Percentiles rank a stretch among this genome's conserved stretches.
These are phyloP conservation scores for Netelia fuscicornis DNA, from an alignment of 2,888 invertebrate genomes.

Conservation along the genomic window DNA sequence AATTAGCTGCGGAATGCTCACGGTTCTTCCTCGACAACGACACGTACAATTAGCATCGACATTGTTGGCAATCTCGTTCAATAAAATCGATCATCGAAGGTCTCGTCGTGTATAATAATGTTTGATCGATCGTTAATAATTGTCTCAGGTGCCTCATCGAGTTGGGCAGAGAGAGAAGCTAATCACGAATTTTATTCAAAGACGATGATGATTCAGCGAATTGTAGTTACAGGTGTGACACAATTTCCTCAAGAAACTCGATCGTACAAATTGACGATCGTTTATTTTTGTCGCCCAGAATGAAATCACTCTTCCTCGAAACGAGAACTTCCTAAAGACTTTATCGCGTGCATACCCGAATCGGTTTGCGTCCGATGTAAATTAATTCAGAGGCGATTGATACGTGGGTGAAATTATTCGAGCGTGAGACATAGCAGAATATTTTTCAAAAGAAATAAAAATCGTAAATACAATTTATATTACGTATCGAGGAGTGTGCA, in stretches of 20 bases:
- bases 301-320: constrained; percentile 64
- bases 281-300: constrained; percentile 19
- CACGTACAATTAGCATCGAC: constrained; percentile 31
- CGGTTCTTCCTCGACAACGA: background rate
- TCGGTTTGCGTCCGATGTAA: constrained; percentile 55
- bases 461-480: background rate
- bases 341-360: constrained; percentile 54
- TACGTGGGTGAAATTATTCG: constrained; percentile 62
- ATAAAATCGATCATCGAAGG: constrained; percentile 43
- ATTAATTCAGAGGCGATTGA: constrained; percentile 58
- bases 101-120: constrained; percentile 48
- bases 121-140: constrained; percentile 33
- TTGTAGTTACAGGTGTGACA: constrained; percentile 21
- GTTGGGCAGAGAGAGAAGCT: constrained; percentile 8
- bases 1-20: background rate
- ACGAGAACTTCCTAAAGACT: constrained; percentile 47
- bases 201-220: constrained; percentile 36
- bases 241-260: constrained; percentile 54
- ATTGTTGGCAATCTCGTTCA: background rate
- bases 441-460: constrained; percentile 8
- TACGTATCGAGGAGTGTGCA: constrained; percentile 30
- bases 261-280: background rate
- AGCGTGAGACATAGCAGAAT: constrained; percentile 27
- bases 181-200: constrained; percentile 45
- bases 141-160: background rate